Percentiles rank a stretch among this genome's conserved stretches.
Evolutionary conservation across 2,888 invertebrate genomes (phyloP).

Genomic region (Ommatoiulus sabulosus): DNA sequence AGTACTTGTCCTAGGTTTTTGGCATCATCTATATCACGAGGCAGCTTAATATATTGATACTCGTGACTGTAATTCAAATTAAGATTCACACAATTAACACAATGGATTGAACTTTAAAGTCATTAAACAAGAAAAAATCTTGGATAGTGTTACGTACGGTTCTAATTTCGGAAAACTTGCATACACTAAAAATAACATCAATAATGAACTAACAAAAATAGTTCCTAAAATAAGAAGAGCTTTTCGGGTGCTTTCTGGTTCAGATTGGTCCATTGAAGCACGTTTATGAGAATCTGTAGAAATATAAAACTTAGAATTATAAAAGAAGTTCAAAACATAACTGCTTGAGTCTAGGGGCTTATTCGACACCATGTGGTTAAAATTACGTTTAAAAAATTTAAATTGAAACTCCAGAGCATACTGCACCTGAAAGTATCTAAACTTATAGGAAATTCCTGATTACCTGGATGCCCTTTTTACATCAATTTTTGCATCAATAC

Average conservation of each 20-base stretch:
- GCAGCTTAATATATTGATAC: constrained; percentile 80
- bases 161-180: constrained; percentile 56
- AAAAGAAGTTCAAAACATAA: too few species aligned
- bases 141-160: constrained; percentile 20
- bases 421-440: too few species aligned
- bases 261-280: not conserved
- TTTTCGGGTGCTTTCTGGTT: constrained; percentile 48
- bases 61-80: constrained; percentile 63
- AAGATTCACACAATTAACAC: not conserved
- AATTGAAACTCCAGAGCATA: too few species aligned
- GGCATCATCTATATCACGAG: constrained; percentile 94
- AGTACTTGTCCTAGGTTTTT: constrained; percentile 92
- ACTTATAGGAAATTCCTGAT: too few species aligned
- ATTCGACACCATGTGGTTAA: too few species aligned
- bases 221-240: constrained; percentile 51
- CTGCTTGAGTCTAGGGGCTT: too few species aligned
- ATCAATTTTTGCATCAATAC: too few species aligned
- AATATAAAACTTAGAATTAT: too few species aligned
- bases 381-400: too few species aligned
- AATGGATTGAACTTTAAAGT: not conserved
- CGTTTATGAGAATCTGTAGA: not conserved
- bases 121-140: not conserved
- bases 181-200: constrained; percentile 52
- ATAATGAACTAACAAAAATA: constrained; percentile 52
- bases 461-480: too few species aligned